These are phyloP conservation scores for Aplysia californica DNA, from an alignment of 1,140 invertebrate species.

Conservation along the genomic window DNA sequence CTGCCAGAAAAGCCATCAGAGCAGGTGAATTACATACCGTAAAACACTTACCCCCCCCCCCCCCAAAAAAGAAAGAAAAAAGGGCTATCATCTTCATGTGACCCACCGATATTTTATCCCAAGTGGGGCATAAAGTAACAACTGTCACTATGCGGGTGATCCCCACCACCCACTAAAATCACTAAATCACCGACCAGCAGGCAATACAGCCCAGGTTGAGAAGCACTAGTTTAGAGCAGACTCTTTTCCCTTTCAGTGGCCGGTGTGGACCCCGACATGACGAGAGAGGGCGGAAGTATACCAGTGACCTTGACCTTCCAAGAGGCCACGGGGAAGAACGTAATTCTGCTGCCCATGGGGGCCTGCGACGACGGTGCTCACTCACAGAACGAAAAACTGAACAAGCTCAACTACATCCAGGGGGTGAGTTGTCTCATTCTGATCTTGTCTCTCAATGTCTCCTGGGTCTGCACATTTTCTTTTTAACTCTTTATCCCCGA, in stretches of 20 bases:
- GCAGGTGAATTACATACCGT: too few species aligned
- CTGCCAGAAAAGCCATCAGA: slow-evolving; percentile 87
- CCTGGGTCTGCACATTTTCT: not conserved
- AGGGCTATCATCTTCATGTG: too few species aligned
- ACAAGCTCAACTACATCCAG: slow-evolving; percentile 92
- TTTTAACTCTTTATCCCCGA: not conserved
- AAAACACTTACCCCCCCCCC: too few species aligned
- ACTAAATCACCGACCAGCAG: too few species aligned
- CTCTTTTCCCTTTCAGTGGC: too few species aligned
- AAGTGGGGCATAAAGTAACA: too few species aligned
- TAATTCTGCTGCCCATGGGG: slow-evolving; percentile 89
- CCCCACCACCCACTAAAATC: too few species aligned
- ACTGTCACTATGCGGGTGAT: too few species aligned
- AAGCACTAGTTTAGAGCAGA: too few species aligned
- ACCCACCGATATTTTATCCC: too few species aligned
- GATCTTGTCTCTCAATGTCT: not conserved
- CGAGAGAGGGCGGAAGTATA: slow-evolving; percentile 95
- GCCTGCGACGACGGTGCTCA: slow-evolving; percentile 94
- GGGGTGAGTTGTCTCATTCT: slow-evolving; percentile 74
- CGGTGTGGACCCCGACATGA: slow-evolving; percentile 92
- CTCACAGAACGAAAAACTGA: slow-evolving; percentile 98
- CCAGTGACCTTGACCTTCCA: slow-evolving; percentile 90
- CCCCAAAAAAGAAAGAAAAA: too few species aligned
- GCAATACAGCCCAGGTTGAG: too few species aligned
- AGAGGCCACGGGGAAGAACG: slow-evolving; percentile 88